A percentile compares a stretch with the other conserved stretches of the same genome.
These are phyloP conservation scores for Smittia aterrima DNA, from an alignment of 2,888 invertebrate species.

Conservation along the genomic window DNA sequence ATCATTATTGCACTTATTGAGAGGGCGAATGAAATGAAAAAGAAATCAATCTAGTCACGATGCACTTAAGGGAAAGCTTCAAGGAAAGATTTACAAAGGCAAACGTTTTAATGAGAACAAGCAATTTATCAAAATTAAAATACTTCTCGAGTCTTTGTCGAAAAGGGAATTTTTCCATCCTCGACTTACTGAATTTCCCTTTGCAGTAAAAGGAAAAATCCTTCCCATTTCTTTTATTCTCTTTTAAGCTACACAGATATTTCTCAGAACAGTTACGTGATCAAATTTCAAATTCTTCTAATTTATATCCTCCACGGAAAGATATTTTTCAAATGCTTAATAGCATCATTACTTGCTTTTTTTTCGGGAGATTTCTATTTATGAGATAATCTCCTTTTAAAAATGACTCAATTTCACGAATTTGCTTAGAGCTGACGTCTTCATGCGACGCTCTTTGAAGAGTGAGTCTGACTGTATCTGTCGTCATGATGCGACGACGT, in stretches of 20 bases:
- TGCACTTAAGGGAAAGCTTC: not conserved
- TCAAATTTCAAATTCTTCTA: conserved; percentile 41
- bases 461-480: not conserved
- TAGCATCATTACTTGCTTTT: conserved; percentile 36
- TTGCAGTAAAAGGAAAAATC: not conserved
- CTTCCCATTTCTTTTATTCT: conserved; percentile 15
- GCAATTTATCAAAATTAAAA: conserved; percentile 21
- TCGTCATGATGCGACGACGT: not conserved
- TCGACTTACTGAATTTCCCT: conserved; percentile 16
- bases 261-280: conserved; percentile 32
- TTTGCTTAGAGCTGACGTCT: not conserved
- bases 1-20: not conserved
- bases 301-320: conserved; percentile 41
- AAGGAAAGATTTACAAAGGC: not conserved
- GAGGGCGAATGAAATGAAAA: not conserved
- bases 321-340: conserved; percentile 42
- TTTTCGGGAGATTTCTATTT: conserved; percentile 27
- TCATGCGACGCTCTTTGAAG: no score
- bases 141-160: not conserved
- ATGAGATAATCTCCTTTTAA: conserved; percentile 35
- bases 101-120: conserved; percentile 7
- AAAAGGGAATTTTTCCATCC: not conserved
- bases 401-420: conserved; percentile 38
- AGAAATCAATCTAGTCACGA: not conserved
- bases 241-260: conserved; percentile 18